A percentile compares a stretch with the other conserved stretches of the same genome.
phyloP scores from a whole-genome alignment of 2,113 vertebrate genomes.

The Vanacampus margaritifer region DNA sequence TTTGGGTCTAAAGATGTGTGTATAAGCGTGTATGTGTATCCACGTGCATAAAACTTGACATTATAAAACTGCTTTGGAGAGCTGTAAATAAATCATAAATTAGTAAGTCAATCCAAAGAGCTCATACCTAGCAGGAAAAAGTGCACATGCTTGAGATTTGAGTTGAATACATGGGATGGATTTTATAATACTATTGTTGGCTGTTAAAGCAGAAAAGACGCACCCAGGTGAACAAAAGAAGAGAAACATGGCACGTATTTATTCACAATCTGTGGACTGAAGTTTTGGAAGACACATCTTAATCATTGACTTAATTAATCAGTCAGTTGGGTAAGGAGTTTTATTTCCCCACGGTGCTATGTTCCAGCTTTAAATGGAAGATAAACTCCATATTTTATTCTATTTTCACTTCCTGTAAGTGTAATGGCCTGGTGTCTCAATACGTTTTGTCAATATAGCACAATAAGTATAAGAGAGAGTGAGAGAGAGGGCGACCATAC shows the following conservation, averaged over 20 bases:
- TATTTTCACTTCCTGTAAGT: not conserved
- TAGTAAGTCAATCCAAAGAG: constrained; percentile 47
- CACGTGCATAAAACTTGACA: constrained; percentile 45
- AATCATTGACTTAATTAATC: too few species aligned
- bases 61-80: constrained; percentile 64
- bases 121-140: not conserved
- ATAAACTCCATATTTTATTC: not conserved
- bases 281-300: too few species aligned
- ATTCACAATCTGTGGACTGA: too few species aligned
- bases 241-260: not conserved
- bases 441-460: not conserved
- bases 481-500: constrained; percentile 17
- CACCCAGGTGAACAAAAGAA: not conserved
- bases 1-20: constrained; percentile 18
- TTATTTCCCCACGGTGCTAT: too few species aligned
- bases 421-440: not conserved
- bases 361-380: too few species aligned
- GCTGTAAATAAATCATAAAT: constrained; percentile 82
- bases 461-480: not conserved
- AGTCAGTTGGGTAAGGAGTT: too few species aligned
- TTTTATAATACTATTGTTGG: not conserved
- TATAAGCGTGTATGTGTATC: constrained; percentile 3
- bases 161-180: not conserved
- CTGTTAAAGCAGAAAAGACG: not conserved
- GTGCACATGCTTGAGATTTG: not conserved